Conservation (phyloP, 2,888 invertebrate species). For the Pyrrhia umbra region DNA sequence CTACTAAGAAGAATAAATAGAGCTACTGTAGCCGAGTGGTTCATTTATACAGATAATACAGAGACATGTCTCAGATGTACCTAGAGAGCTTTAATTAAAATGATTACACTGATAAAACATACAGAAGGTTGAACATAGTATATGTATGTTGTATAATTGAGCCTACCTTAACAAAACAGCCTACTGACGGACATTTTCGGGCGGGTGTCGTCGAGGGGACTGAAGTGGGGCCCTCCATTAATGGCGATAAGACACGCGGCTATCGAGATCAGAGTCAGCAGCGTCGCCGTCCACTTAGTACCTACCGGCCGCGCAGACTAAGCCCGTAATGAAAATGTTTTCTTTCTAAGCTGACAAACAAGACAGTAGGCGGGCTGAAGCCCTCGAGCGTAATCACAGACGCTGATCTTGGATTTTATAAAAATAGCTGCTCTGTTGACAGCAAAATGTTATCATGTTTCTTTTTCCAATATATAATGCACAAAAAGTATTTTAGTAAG, state of each 20-base stretch:
- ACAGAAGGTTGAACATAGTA: slow-evolving; percentile 20
- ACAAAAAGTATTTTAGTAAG: background rate
- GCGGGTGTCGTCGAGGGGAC: slow-evolving; percentile 40
- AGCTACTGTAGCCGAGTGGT: slow-evolving; percentile 15
- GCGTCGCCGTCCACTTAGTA: slow-evolving; percentile 22
- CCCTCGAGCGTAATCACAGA: slow-evolving; percentile 35
- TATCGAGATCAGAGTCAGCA: slow-evolving; percentile 64
- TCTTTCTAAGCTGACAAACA: slow-evolving; percentile 50
- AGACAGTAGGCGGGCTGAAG: slow-evolving; percentile 29
- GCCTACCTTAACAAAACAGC: slow-evolving; percentile 61
- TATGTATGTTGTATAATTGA: slow-evolving; percentile 45
- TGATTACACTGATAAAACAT: slow-evolving; percentile 34
- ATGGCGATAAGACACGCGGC: slow-evolving; percentile 75
- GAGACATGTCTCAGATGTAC: slow-evolving; percentile 21
- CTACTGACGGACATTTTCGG: slow-evolving; percentile 46
- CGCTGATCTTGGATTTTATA: slow-evolving; percentile 43
- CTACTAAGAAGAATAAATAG: slow-evolving; percentile 43
- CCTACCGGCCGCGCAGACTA: slow-evolving; percentile 1
- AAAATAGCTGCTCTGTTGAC: slow-evolving; percentile 30
- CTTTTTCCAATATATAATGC: slow-evolving; percentile 5
- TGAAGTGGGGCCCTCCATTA: slow-evolving; percentile 66
- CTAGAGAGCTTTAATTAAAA: slow-evolving; percentile 43
- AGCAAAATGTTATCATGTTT: slow-evolving; percentile 22
- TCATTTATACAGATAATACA: slow-evolving; percentile 39
- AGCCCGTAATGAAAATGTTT: slow-evolving; percentile 50